A percentile compares a stretch with the other conserved stretches of the same genome.
These are phyloP conservation scores for Spheniscus humboldti DNA, from an alignment of 2,797 vertebrate species.

Conservation along the genomic window DNA sequence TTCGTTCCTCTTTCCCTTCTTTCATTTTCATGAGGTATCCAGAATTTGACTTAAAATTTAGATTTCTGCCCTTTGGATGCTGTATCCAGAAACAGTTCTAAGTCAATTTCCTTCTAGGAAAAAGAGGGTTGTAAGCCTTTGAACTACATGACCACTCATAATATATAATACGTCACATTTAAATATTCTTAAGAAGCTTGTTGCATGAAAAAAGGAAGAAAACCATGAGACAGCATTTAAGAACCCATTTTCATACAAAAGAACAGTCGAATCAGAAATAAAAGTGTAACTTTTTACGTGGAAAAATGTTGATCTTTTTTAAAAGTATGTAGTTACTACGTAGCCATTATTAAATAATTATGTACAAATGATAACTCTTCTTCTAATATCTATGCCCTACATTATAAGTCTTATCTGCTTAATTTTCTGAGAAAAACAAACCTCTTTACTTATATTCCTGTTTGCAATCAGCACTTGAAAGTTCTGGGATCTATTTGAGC, in stretches of 20 bases:
- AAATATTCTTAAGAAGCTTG: background rate
- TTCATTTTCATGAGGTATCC: background rate
- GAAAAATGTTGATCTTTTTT: background rate
- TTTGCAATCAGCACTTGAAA: background rate
- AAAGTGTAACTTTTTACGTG: background rate
- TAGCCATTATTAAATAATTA: background rate
- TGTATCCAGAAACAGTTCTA: background rate
- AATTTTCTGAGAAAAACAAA: background rate
- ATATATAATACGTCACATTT: background rate
- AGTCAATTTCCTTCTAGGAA: background rate
- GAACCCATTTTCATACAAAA: background rate
- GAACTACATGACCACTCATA: background rate
- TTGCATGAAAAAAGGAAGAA: background rate
- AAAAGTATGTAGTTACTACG: background rate
- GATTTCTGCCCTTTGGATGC: background rate
- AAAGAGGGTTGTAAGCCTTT: background rate
- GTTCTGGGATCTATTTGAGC: background rate
- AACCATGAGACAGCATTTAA: background rate
- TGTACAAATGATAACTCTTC: background rate
- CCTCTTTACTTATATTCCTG: background rate
- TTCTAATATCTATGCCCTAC: background rate
- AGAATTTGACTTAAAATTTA: background rate
- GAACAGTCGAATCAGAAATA: background rate
- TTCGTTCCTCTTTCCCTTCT: background rate
- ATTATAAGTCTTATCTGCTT: background rate